Base-by-base conservation (phyloP, 2,113 vertebrate genomes). In the Gavialis gangeticus region DNA sequence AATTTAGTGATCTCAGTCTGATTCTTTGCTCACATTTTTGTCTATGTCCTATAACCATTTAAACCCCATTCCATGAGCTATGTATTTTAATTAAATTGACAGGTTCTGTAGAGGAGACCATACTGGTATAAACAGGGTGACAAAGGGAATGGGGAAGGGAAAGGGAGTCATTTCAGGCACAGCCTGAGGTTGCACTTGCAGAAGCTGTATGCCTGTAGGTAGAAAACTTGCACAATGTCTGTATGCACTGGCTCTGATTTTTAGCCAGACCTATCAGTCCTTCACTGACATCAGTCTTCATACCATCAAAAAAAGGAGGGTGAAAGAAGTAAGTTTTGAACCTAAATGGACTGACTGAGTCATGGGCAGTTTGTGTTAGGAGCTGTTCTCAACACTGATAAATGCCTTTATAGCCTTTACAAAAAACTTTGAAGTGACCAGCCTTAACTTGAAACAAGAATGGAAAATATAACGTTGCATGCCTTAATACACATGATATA, bases 381-480 rank as follows among this genome's bases (percentile, higher is more conserved):
- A 81, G 54, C 71, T 66, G 89, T 86, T 95, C 89, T 77, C 86
- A 25, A 9, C 67, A 56, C 3, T 1, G 13, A 77, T 67, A 79
- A 94, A 86, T 21, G 73, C 19, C 3, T 92, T 93, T 79, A 64
- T 12, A 28, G 1, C 16, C 79, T 46, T 78, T n/a, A 56, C 28
- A 64, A 56, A 71, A 60, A 92, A 55, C 80, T 93, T 67, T 56
- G 64, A 87, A 82, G 89, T 63, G 78, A 79, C 6, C 81, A 85
- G 62, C 82, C 75, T 84, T 55, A 93, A 63, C 54, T 59, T 82
- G 66, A 79, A 94, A 89, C 78, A 91, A 59, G 84, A 84, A 46
- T 96, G 95, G 87, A 88, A 96, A 94, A 90, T 84, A 69, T 24
- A 87, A 75, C 66, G 10, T 67, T 75, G 30, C 62, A 9, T 92